A percentile compares a stretch with the other conserved stretches of the same genome.
Conservation (phyloP, 1,140 invertebrate species). For the Thereuonema tuberculata region DNA sequence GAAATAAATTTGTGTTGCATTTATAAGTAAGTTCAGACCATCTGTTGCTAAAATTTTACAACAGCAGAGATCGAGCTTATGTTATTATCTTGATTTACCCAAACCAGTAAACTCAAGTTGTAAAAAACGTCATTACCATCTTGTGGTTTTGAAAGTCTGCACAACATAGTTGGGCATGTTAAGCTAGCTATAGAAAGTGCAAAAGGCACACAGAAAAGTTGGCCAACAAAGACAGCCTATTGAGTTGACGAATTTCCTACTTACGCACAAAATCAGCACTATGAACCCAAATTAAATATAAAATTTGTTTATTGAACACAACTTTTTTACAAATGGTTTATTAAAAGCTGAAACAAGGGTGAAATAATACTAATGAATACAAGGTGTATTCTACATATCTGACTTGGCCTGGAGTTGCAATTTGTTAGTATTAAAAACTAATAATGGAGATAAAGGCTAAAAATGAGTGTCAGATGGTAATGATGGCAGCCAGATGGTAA, state of each 20-base stretch:
- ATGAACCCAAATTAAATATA: background rate
- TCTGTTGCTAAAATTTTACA: too few species aligned
- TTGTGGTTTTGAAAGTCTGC: background rate
- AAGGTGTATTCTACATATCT: too few species aligned
- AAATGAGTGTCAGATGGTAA: too few species aligned
- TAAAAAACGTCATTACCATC: background rate
- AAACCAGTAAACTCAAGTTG: too few species aligned
- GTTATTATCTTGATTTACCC: background rate
- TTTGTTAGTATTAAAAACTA: too few species aligned
- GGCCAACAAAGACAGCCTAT: background rate
- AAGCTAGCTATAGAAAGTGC: background rate
- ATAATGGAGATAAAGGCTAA: too few species aligned
- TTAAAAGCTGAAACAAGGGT: background rate
- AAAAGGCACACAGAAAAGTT: background rate
- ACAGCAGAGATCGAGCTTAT: background rate
- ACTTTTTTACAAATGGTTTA: background rate
- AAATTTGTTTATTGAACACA: background rate
- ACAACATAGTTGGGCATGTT: background rate
- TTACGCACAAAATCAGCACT: background rate
- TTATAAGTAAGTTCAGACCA: background rate
- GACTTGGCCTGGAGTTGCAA: too few species aligned
- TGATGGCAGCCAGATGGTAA: too few species aligned
- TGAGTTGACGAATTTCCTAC: background rate
- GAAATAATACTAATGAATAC: too few species aligned
- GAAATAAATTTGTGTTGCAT: too few species aligned